Percentiles rank a stretch among this genome's conserved stretches.
Conservation (phyloP, 2,888 invertebrate species). For the Erpobdella octoculata region DNA sequence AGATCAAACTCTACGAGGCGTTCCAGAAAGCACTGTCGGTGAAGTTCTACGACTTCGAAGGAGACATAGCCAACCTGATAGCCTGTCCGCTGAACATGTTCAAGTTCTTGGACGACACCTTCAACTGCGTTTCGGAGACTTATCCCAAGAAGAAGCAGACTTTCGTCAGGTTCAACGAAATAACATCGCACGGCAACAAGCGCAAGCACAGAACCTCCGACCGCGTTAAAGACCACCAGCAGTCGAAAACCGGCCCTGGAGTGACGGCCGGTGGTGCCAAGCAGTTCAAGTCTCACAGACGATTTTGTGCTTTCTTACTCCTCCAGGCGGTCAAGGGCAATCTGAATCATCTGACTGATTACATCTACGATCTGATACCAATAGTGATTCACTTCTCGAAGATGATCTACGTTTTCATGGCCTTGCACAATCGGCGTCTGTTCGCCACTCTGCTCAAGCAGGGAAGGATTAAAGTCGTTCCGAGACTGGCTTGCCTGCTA, state of each 20-base stretch:
- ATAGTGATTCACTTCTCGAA: neutral
- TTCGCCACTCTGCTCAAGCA: neutral
- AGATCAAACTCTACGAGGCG: neutral
- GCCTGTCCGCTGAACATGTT: constrained; percentile 6
- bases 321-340: constrained; percentile 4
- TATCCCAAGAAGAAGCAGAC: constrained; percentile 16
- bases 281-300: neutral
- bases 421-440: neutral
- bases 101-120: neutral
- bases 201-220: neutral
- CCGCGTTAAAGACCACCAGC: neutral
- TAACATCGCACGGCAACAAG: neutral
- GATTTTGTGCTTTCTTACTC: constrained; percentile 10
- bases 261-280: neutral
- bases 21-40: neutral
- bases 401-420: constrained; percentile 15
- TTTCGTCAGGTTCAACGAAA: neutral
- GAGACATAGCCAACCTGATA: neutral
- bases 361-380: constrained; percentile 6
- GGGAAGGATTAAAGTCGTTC: neutral
- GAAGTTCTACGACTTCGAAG: constrained; percentile 6
- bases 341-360: neutral
- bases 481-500: neutral
- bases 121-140: neutral
- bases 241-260: neutral